Conservation (phyloP, 2,797 vertebrate species). For the Siniperca scherzeri region DNA sequence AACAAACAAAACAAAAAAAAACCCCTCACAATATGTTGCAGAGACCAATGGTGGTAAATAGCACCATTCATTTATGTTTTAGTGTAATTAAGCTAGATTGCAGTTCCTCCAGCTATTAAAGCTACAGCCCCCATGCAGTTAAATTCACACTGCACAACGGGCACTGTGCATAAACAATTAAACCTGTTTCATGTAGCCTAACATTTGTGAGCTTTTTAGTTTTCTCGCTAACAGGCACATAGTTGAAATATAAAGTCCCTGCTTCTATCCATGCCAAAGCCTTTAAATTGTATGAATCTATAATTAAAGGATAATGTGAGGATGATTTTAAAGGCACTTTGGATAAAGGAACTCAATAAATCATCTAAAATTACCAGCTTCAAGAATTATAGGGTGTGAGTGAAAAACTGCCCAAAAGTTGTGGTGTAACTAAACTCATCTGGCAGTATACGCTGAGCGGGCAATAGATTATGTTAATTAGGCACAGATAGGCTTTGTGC, state of each 20-base stretch:
- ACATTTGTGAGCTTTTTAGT: slow-evolving; percentile 41
- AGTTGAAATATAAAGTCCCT: slow-evolving; percentile 39
- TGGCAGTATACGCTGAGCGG: not conserved
- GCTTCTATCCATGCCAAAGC: slow-evolving; percentile 10
- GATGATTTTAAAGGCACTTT: slow-evolving; percentile 27
- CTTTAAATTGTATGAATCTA: slow-evolving; percentile 7
- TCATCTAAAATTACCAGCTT: slow-evolving; percentile 9
- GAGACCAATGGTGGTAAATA: slow-evolving; percentile 45
- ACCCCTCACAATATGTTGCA: slow-evolving; percentile 10
- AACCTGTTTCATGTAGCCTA: slow-evolving; percentile 56
- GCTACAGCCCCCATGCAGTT: slow-evolving; percentile 58
- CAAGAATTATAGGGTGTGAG: not conserved
- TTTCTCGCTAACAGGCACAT: slow-evolving; percentile 34
- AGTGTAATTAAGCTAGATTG: slow-evolving; percentile 68
- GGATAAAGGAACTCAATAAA: slow-evolving; percentile 25
- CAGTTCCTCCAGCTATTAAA: slow-evolving; percentile 63
- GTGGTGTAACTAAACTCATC: not conserved
- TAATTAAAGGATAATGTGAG: slow-evolving; percentile 21
- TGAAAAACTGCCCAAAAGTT: not conserved
- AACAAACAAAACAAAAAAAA: not conserved
- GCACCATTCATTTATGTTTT: slow-evolving; percentile 44
- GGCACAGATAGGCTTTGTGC: not conserved
- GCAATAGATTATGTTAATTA: slow-evolving; percentile 3
- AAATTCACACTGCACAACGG: slow-evolving; percentile 57
- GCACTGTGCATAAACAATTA: slow-evolving; percentile 63